Percentiles rank a stretch among this genome's conserved stretches.
These are phyloP conservation scores for Zoroaster sp. DNA, from an alignment of 53 echinoderm and acorn worm genomes.

Conservation along the genomic window DNA sequence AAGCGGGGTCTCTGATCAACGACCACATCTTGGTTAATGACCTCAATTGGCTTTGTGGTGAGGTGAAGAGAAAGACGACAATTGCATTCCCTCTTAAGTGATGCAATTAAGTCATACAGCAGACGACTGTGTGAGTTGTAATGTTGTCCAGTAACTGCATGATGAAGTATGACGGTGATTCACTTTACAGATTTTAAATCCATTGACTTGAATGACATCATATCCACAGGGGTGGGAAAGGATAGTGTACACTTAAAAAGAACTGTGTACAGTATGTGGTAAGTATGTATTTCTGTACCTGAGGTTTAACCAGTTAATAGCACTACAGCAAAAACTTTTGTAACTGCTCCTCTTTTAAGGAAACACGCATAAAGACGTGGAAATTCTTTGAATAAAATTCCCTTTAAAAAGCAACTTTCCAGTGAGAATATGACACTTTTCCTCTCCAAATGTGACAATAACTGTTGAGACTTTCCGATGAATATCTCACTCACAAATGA, in stretches of 20 bases:
- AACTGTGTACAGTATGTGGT: neutral
- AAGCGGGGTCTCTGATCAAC: conserved; percentile 23
- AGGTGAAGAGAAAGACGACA: neutral
- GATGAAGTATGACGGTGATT: neutral
- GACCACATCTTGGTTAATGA: conserved; percentile 9
- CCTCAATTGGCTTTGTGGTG: neutral
- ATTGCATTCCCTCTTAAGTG: neutral
- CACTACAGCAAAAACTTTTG: no score
- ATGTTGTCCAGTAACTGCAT: neutral
- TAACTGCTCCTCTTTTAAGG: no score
- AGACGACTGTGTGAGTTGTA: neutral
- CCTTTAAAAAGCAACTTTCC: neutral
- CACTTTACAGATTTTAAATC: neutral
- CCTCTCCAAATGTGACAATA: neutral
- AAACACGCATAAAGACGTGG: no score
- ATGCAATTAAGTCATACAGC: neutral
- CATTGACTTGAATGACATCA: neutral
- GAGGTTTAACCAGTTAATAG: neutral
- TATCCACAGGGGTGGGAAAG: neutral
- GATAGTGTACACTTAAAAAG: neutral
- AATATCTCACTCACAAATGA: no score
- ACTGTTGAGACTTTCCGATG: neutral
- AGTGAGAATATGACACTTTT: neutral
- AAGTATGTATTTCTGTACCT: no score
- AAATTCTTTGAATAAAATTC: neutral